Base-by-base conservation (phyloP, 30 jellyfish, hydroid and myxozoan genomes). In the Catostylus mosaicus region DNA sequence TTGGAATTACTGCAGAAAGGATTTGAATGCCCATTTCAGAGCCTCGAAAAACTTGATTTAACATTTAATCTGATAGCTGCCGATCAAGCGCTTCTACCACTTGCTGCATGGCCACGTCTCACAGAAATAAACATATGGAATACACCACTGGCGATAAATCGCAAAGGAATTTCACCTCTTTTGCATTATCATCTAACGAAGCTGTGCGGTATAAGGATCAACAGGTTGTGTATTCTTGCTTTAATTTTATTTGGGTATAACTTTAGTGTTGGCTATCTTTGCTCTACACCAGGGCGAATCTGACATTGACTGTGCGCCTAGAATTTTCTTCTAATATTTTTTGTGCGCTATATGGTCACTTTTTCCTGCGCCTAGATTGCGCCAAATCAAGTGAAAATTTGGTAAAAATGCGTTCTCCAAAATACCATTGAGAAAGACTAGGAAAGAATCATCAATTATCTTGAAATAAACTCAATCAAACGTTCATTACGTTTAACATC, bases 101-200 rank as follows among this genome's bases (percentile, higher is more conserved):
- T 90, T 68, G 85, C 93, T 1, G 59, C 86, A 2, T 90, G 97
- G 97, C 94, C 93, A 0, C 33, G 64, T 34, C 65, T 90, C 68
- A 33, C 38, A 36, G 86, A 83, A 23, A 74, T 90, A 9, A 78
- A 68, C 64, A 9, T 90, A 5, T 56, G 90, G 87, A 95, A 95
- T 4, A 90, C 84, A 37, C 97, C 97, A 14, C 30, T 90, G n/a
- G 73, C 85, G 52, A 60, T 34, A 31, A 24, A 45, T 14, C 62
- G 80, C 45, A 84, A 63, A 32, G 97, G 94, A 60, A 23, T 45
- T 26, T 95, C 96, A 37, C 93, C 93, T 0, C 30, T 84, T 63
- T 62, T 90, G 37, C 84, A 69, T 0, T 46, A 90, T 51, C 89
- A 84, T 48, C 71, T 90, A 52, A 51, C 83, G 29, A 63, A 46